A percentile compares a stretch with the other conserved stretches of the same genome.
phyloP scores from a whole-genome alignment of 1,140 invertebrate genomes.

The Araneus ventricosus region DNA sequence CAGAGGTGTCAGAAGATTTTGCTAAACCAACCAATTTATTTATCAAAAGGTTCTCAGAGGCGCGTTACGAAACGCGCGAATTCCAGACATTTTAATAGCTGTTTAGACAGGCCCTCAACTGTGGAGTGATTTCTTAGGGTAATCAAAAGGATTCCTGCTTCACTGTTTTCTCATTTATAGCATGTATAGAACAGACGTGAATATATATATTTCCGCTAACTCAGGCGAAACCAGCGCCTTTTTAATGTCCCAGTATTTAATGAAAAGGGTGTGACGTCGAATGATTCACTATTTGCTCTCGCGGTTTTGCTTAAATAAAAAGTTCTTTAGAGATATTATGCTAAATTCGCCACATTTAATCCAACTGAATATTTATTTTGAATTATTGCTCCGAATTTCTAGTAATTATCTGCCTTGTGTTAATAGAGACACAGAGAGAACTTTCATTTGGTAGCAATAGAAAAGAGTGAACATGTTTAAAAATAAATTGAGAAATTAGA shows the following conservation, averaged over 20 bases:
- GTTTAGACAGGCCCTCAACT: slow-evolving; percentile 12
- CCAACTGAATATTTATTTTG: neutral
- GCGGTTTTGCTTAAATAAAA: too few relatives aligned
- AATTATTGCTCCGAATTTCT: neutral
- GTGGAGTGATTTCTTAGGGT: slow-evolving; percentile 41
- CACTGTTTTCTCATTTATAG: neutral
- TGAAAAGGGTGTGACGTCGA: neutral
- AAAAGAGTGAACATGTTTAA: too few relatives aligned
- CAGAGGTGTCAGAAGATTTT: neutral
- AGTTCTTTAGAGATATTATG: too few relatives aligned
- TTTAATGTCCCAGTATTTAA: neutral
- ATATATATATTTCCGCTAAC: slow-evolving; percentile 4
- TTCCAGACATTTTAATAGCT: slow-evolving; percentile 60
- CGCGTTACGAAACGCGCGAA: slow-evolving; percentile 25
- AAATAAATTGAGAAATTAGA: too few relatives aligned
- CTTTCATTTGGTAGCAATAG: too few relatives aligned
- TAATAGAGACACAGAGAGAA: too few relatives aligned
- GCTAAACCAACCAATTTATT: slow-evolving; percentile 37
- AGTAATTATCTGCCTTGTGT: neutral
- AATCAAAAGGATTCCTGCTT: neutral
- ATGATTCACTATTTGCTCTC: neutral
- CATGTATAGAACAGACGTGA: neutral
- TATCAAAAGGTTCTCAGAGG: slow-evolving; percentile 39
- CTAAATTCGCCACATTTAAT: neutral
- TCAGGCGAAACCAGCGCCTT: neutral